A percentile compares a stretch with the other conserved stretches of the same genome.
Evolutionary conservation across 2,113 vertebrate genomes (phyloP).

Genomic region (Coregonus clupeaformis): DNA sequence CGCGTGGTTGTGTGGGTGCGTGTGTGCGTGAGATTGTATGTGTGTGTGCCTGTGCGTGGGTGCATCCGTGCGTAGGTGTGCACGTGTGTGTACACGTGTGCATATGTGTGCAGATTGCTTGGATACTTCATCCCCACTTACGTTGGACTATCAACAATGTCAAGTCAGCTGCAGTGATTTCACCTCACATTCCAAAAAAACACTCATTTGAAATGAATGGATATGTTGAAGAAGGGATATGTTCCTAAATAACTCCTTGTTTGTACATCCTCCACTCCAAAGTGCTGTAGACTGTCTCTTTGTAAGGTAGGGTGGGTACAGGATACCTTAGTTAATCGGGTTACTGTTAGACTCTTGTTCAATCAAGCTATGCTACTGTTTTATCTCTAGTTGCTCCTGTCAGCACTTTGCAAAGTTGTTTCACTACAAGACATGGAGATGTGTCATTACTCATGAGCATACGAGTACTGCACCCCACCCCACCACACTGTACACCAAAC

Average conservation of each 20-base stretch:
- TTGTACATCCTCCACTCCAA: neutral
- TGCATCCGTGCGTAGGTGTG: neutral
- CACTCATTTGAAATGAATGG: neutral
- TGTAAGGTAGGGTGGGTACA: neutral
- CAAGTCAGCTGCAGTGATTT: constrained; percentile 27
- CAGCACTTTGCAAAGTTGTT: neutral
- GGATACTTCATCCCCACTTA: neutral
- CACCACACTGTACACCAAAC: neutral
- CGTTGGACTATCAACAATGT: too few species aligned
- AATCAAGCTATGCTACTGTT: neutral
- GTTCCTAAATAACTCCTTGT: neutral
- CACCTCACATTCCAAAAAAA: constrained; percentile 2
- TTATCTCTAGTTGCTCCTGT: neutral
- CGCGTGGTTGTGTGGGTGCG: neutral
- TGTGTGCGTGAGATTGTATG: constrained; percentile 13
- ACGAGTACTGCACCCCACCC: neutral
- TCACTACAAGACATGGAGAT: neutral
- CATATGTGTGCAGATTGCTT: constrained; percentile 3
- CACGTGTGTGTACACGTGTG: constrained; percentile 2
- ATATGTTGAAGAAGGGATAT: neutral
- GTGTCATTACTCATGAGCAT: too few species aligned
- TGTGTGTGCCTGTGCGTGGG: constrained; percentile 8
- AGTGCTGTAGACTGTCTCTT: neutral
- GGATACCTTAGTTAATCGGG: neutral
- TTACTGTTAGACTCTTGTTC: neutral